Conservation (phyloP, 2,888 invertebrate species). For the Matsumyia berberina region DNA sequence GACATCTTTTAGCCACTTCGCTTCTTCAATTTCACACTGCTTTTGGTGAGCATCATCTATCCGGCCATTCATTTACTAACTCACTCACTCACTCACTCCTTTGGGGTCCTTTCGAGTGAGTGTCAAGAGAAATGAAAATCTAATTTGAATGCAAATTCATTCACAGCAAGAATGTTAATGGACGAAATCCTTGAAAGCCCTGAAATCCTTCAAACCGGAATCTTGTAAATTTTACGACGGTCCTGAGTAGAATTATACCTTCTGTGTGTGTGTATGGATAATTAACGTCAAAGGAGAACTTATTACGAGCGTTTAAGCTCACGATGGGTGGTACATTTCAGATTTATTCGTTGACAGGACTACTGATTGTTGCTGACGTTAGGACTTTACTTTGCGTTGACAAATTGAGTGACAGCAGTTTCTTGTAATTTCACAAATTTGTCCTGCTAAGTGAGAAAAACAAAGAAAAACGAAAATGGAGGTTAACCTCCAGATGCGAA, state of each 20-base stretch:
- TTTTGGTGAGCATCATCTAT: not conserved
- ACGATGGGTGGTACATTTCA: conserved; percentile 28
- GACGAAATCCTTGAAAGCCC: conserved; percentile 17
- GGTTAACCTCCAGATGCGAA: conserved; percentile 6
- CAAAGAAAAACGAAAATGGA: not conserved
- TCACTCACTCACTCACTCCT: conserved; percentile 23
- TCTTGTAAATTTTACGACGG: conserved; percentile 68
- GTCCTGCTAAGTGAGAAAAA: conserved; percentile 13
- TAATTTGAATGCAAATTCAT: conserved; percentile 71
- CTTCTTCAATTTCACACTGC: not conserved
- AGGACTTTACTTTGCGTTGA: conserved; percentile 16
- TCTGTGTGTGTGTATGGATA: conserved; percentile 23
- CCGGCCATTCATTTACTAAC: conserved; percentile 24
- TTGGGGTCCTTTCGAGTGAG: conserved; percentile 6
- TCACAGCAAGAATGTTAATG: conserved; percentile 33
- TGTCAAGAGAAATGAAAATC: conserved; percentile 55
- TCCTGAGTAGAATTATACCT: conserved; percentile 3
- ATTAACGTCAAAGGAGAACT: conserved; percentile 55
- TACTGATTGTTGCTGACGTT: conserved; percentile 11
- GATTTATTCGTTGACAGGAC: conserved; percentile 22
- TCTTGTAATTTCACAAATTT: conserved; percentile 35
- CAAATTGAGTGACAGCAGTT: conserved; percentile 58
- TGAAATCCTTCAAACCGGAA: conserved; percentile 55
- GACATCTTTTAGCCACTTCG: not conserved
- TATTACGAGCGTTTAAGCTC: conserved; percentile 57